Base-by-base conservation (phyloP, 2,888 invertebrate genomes). In the Euspilapteryx auroguttella region DNA sequence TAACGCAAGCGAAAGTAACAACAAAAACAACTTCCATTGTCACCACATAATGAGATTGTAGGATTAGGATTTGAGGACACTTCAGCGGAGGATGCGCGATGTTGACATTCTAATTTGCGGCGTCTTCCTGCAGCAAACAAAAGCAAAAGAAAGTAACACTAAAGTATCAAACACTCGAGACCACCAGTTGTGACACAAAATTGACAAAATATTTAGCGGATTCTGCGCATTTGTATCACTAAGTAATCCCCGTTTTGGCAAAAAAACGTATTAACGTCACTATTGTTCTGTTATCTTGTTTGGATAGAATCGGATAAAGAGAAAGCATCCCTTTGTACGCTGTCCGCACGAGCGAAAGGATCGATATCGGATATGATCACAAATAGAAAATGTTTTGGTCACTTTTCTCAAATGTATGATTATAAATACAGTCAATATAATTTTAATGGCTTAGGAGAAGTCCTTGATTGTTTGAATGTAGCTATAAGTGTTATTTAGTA, bases 131-230 rank as follows among this genome's bases (percentile, higher is more conserved):
- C 42, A 39, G 42, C 27, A 32, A 38, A 40, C 35, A 31, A 43
- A 49, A 38, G 48, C 55, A 48, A 55, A 56, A 54, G 57, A 57
- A 58, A 58, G 55, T 61, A 55, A 35, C 32, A 35, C 31, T 29
- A 37, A 37, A 41, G 36, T 33, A 41, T 48, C 49, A 54, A 54
- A n/a, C 27, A 30, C 49, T 54, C 59, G 44, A 59, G 65, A 68
- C 73, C 71, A 64, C 66, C 68, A 59, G 42, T 61, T 54, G 62
- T 57, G 65, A 55, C 55, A 51, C 32, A 44, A 51, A 57, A 55
- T 71, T 64, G 58, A 49, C 73, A 66, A 69, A 73, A 73, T 71
- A 73, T 75, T 71, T 58, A 51, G 54, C 42, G 38, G 44, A 47
- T 45, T 44, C 40, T 42, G 26, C 30, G 45, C 42, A 42, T 38